A percentile compares a stretch with the other conserved stretches of the same genome.
Conservation (phyloP, 1,140 invertebrate species). For the Arion vulgaris region DNA sequence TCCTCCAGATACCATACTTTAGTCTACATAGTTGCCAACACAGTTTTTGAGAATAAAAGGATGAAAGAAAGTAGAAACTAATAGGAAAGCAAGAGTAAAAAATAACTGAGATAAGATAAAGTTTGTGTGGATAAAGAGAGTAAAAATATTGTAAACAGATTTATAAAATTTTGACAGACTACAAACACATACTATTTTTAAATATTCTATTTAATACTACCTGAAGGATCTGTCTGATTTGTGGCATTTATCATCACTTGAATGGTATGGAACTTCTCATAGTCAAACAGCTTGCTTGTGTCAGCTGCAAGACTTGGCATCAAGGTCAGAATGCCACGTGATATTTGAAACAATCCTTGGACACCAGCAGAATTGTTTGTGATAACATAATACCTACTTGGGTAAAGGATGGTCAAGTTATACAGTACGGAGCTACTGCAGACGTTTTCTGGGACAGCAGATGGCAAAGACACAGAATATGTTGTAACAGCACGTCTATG, state of each 20-base stretch:
- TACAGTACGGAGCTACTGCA: not conserved
- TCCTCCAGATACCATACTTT: no score
- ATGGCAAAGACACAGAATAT: not conserved
- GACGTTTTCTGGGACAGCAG: conserved; percentile 25
- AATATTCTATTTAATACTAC: not conserved
- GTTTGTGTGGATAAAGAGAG: no score
- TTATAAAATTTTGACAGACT: not conserved
- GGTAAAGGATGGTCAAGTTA: not conserved
- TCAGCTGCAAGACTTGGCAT: not conserved
- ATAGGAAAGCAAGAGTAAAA: no score
- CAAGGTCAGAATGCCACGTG: conserved; percentile 3
- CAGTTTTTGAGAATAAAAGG: no score
- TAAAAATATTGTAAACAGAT: not conserved
- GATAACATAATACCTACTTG: not conserved
- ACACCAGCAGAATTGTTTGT: conserved; percentile 11
- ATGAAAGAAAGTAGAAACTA: no score
- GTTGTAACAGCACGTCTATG: not conserved
- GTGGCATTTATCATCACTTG: conserved; percentile 11
- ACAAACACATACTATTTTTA: not conserved
- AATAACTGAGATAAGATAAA: not conserved
- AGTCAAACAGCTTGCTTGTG: conserved; percentile 18
- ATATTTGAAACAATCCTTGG: not conserved
- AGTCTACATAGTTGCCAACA: no score
- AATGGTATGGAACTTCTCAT: conserved; percentile 14
- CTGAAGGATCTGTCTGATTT: not conserved